Evolutionary conservation across 2,113 vertebrate genomes (phyloP), one percentile per base, ranked within the genome.

Genomic region (Sceloporus undulatus): DNA sequence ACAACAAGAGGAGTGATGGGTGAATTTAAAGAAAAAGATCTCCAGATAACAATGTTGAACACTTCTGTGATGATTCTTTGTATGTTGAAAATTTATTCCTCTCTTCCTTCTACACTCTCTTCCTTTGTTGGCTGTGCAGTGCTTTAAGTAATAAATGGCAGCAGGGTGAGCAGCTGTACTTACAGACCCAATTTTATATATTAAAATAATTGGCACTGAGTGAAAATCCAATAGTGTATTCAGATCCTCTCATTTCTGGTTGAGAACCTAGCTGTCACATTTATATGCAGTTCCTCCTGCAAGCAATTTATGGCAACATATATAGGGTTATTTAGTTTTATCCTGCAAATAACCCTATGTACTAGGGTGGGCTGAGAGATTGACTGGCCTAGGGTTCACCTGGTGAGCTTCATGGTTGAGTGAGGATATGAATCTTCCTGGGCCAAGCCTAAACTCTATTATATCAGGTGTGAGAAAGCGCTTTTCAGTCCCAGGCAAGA

Each of bases 21-120:
- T 10, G 2, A 0, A 25, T 0, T 2, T 6, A 87, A 62, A 29
- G 86, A 2, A 66, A 59, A 1, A 0, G 0, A 3, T 25, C 76
- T 70, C 75, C 10, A 27, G 38, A 25, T 21, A 65, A 71, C 68
- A 54, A 29, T 7, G 11, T 68, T 71, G 27, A 27, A 71, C 25
- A 75, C 34, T 38, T 38, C 27, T 79, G 14, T 29, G 10, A 27
- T 68, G 4, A 9, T 77, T 29, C 18, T 23, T 59, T 66, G 13
- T 4, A 13, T 19, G 19, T 9, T 23, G 38, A 38, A 56, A 56
- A 29, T 5, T 1, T 9, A 16, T 62, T 62, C 59, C 10, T 52
- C 38, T 56, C 25, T 70, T 52, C 52, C 5, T 71, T 52, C 62
- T 27, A 27, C 16, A 13, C 42, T 73, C 70, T 68, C 48, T 77